Percentiles rank a stretch among this genome's conserved stretches.
phyloP scores from a whole-genome alignment of 64 coral and sea anemone species.

The Porites lutea region DNA sequence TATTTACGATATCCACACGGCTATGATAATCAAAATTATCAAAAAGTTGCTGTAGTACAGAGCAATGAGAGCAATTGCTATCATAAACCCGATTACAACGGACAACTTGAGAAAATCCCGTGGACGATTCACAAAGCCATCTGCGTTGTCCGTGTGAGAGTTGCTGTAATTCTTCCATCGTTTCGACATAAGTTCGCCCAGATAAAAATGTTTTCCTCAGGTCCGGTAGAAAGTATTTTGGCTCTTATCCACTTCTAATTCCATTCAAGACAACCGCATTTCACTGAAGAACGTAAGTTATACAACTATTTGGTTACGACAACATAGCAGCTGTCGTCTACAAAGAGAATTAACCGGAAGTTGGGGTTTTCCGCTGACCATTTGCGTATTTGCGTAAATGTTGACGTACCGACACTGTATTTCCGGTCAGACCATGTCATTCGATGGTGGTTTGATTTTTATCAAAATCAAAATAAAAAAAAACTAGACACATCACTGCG shows the following conservation, averaged over 20 bases:
- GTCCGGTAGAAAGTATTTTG: neutral
- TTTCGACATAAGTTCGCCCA: neutral
- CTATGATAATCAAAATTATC: constrained; percentile 89
- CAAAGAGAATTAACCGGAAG: constrained; percentile 10
- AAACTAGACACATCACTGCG: too few relatives aligned
- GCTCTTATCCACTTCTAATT: neutral
- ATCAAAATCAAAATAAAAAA: too few relatives aligned
- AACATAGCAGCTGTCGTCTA: neutral
- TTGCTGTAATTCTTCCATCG: constrained; percentile 25
- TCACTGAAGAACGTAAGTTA: neutral
- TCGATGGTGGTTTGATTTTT: neutral
- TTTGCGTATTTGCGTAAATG: neutral
- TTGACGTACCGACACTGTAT: neutral
- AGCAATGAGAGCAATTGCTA: constrained; percentile 69
- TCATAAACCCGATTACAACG: constrained; percentile 77
- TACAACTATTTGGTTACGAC: constrained; percentile 14
- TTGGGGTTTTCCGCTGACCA: constrained; percentile 4
- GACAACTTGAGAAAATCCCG: constrained; percentile 55
- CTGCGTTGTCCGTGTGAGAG: constrained; percentile 20
- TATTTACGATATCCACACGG: constrained; percentile 85
- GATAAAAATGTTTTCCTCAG: neutral
- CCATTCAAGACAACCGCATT: neutral
- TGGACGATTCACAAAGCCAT: constrained; percentile 16
- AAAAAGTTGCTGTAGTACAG: constrained; percentile 85
- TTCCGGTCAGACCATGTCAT: neutral